Evolutionary conservation across 2,888 invertebrate genomes (phyloP).

Genomic region (Microctonus brassicae): DNA sequence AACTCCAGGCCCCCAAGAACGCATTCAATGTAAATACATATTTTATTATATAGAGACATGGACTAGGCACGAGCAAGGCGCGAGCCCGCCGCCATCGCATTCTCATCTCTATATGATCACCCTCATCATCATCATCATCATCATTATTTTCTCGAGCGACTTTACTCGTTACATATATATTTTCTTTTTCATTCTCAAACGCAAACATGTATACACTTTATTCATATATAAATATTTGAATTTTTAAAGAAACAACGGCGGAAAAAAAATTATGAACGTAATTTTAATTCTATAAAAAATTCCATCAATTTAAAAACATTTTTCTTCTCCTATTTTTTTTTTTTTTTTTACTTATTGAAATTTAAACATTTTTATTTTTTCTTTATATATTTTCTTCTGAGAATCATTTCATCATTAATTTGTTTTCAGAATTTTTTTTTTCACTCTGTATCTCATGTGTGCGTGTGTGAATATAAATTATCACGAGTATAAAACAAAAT

Average conservation of each 20-base stretch:
- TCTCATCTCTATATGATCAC: constrained; percentile 43
- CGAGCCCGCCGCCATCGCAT: constrained; percentile 52
- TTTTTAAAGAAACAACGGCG: not conserved
- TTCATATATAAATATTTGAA: not conserved
- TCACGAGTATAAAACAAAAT: not conserved
- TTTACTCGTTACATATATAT: constrained; percentile 11
- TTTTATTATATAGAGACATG: constrained; percentile 42
- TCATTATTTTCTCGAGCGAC: constrained; percentile 19
- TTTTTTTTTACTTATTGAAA: not conserved
- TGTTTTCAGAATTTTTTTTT: not conserved
- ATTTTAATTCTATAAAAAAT: not conserved
- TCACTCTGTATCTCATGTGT: not conserved
- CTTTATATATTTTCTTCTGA: not conserved
- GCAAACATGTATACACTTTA: not conserved
- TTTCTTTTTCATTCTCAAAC: constrained; percentile 34
- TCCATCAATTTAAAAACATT: not conserved
- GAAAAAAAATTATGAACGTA: not conserved
- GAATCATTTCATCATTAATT: not conserved
- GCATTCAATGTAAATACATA: constrained; percentile 36
- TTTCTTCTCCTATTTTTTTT: not conserved
- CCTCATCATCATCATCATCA: constrained; percentile 40
- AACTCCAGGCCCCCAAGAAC: constrained; percentile 28
- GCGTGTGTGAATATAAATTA: not conserved
- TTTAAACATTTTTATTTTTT: no score
- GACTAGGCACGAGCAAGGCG: constrained; percentile 55